Evolutionary conservation across 1,140 invertebrate species (phyloP).

Genomic region (Hestina assimilis): DNA sequence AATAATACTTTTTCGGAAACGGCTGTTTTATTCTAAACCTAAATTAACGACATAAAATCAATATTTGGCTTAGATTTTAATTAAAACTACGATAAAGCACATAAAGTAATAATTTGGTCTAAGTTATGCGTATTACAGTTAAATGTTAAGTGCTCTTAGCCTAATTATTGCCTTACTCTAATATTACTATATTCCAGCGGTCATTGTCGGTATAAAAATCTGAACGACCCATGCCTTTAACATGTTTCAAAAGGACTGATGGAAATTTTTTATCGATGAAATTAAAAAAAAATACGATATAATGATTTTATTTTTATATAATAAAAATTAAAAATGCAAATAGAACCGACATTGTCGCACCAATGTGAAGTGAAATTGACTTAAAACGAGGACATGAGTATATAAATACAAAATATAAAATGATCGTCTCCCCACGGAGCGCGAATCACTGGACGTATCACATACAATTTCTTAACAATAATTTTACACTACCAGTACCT

Average conservation of each 20-base stretch:
- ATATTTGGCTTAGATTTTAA: conserved; percentile 78
- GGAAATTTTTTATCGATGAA: not conserved
- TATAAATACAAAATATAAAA: conserved; percentile 29
- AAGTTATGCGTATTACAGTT: conserved; percentile 72
- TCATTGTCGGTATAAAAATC: conserved; percentile 40
- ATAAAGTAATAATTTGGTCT: conserved; percentile 77
- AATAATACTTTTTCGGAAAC: conserved; percentile 73
- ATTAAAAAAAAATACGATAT: too few relatives aligned
- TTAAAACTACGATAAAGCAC: conserved; percentile 74
- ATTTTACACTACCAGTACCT: conserved; percentile 71
- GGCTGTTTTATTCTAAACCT: conserved; percentile 58
- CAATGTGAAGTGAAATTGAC: conserved; percentile 10
- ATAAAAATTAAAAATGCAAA: conserved; percentile 13
- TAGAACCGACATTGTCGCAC: conserved; percentile 20
- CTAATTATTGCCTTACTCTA: conserved; percentile 74
- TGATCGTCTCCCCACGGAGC: conserved; percentile 21
- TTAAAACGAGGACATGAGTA: conserved; percentile 23
- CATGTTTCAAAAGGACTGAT: not conserved
- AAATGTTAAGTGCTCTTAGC: conserved; percentile 72
- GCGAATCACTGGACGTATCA: conserved; percentile 73
- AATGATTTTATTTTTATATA: not conserved
- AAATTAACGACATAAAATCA: conserved; percentile 70
- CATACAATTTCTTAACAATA: conserved; percentile 66
- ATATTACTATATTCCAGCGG: conserved; percentile 60
- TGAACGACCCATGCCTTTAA: conserved; percentile 43